phyloP scores from a whole-genome alignment of 37 sponge, comb jelly and placozoan species.

The Axinella damicornis region DNA sequence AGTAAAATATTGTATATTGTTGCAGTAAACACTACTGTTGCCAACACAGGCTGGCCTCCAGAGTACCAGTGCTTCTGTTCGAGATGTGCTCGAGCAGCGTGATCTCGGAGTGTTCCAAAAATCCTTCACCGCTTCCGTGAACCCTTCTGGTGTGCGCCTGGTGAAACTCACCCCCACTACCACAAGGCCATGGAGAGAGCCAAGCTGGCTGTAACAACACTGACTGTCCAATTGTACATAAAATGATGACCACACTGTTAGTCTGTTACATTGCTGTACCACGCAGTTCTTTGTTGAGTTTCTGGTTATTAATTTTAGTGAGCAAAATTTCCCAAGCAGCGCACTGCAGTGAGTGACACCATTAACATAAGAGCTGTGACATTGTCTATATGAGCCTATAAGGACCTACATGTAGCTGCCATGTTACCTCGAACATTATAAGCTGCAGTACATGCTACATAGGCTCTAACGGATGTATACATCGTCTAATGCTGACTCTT shows the following conservation, averaged over 20 bases:
- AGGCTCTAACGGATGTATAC: too few relatives aligned
- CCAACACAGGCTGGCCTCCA: conserved; percentile 59
- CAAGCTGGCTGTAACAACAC: neutral
- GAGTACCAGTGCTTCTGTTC: conserved; percentile 20
- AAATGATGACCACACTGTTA: neutral
- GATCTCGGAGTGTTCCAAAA: conserved; percentile 70
- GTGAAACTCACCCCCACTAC: conserved; percentile 67
- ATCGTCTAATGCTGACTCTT: too few relatives aligned
- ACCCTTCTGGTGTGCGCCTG: conserved; percentile 84
- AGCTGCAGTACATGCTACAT: too few relatives aligned
- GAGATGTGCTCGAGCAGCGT: conserved; percentile 74
- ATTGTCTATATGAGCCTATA: too few relatives aligned
- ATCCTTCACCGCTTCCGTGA: conserved; percentile 53
- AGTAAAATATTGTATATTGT: neutral
- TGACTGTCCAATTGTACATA: neutral
- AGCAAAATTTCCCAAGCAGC: too few relatives aligned
- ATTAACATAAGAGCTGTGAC: too few relatives aligned
- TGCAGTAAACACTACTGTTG: neutral
- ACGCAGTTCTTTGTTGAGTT: neutral
- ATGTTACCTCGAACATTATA: too few relatives aligned
- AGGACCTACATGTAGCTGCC: too few relatives aligned
- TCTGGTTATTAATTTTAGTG: neutral
- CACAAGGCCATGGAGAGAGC: neutral
- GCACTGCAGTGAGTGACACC: too few relatives aligned
- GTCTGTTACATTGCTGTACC: neutral